Conservation (phyloP, 2,888 invertebrate species). For the Chymomyza amoena region DNA sequence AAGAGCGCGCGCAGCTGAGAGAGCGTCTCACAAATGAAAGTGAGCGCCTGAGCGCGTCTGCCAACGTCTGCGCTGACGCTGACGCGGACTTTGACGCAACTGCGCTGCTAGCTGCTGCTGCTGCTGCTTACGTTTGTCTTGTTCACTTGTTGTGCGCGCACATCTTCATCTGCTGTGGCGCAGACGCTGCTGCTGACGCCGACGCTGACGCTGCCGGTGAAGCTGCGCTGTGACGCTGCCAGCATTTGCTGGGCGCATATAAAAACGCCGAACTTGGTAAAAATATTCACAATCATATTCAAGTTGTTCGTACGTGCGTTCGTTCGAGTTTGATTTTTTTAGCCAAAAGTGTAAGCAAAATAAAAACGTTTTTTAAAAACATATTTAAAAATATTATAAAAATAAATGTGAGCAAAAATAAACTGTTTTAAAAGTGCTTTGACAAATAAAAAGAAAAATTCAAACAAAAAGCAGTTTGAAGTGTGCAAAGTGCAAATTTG, state of each 20-base stretch:
- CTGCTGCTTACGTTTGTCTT: slow-evolving; percentile 7
- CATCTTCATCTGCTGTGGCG: slow-evolving; percentile 14
- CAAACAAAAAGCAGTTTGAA: neutral
- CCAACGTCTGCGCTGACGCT: slow-evolving; percentile 2
- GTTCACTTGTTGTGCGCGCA: neutral
- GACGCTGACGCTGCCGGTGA: slow-evolving; percentile 29
- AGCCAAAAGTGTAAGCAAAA: slow-evolving; percentile 28
- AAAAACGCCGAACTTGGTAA: slow-evolving; percentile 64
- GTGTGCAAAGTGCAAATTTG: neutral
- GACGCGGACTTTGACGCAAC: slow-evolving; percentile 17
- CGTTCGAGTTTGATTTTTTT: slow-evolving; percentile 30
- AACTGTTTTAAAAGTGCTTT: neutral
- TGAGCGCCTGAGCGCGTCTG: slow-evolving; percentile 39
- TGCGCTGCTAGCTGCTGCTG: slow-evolving; percentile 17
- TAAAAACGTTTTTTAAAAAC: neutral
- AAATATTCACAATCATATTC: slow-evolving; percentile 71
- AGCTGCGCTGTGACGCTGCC: slow-evolving; percentile 6
- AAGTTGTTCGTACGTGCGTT: slow-evolving; percentile 65
- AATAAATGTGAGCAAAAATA: neutral
- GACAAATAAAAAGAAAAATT: neutral
- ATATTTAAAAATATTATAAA: neutral
- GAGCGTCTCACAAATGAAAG: slow-evolving; percentile 45
- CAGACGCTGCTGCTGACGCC: slow-evolving; percentile 34
- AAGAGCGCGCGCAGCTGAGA: neutral
- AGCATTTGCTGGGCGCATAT: slow-evolving; percentile 58